A percentile compares a stretch with the other conserved stretches of the same genome.
These are phyloP conservation scores for Biston betularia DNA, from an alignment of 2,888 invertebrate genomes.

Conservation along the genomic window DNA sequence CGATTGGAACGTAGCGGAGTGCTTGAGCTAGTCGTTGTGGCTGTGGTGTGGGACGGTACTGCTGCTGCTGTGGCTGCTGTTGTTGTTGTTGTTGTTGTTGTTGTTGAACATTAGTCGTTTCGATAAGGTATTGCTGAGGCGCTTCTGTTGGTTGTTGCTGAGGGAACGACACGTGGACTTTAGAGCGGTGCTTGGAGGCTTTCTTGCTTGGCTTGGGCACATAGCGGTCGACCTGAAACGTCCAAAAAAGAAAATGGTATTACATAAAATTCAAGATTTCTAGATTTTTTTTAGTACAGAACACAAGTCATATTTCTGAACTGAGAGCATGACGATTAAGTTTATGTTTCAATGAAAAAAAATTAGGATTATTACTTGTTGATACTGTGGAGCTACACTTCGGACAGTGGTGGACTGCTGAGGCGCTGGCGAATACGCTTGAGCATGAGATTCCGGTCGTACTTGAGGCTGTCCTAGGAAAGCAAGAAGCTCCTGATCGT, in stretches of 20 bases:
- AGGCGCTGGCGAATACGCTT: slow-evolving; percentile 40
- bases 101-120: slow-evolving; percentile 80
- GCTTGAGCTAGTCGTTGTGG: slow-evolving; percentile 67
- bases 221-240: slow-evolving; percentile 76
- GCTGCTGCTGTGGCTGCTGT: slow-evolving; percentile 53
- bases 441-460: slow-evolving; percentile 62
- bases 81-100: slow-evolving; percentile 65
- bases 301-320: too few species aligned
- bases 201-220: slow-evolving; percentile 77
- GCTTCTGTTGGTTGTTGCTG: slow-evolving; percentile 61
- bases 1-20: slow-evolving; percentile 67
- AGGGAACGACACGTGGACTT: slow-evolving; percentile 62
- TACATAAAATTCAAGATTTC: slow-evolving; percentile 34
- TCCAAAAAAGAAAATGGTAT: neutral
- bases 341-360: neutral
- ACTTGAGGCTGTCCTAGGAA: slow-evolving; percentile 65
- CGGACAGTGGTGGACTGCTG: slow-evolving; percentile 65
- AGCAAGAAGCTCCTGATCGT: slow-evolving; percentile 72
- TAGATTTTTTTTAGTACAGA: too few species aligned
- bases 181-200: slow-evolving; percentile 72
- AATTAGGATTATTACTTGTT: slow-evolving; percentile 58
- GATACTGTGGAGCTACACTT: slow-evolving; percentile 66
- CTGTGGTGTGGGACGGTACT: slow-evolving; percentile 62
- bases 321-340: neutral
- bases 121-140: slow-evolving; percentile 82